Conservation (phyloP, 2,888 invertebrate genomes). For the Bellardia bayeri region DNA sequence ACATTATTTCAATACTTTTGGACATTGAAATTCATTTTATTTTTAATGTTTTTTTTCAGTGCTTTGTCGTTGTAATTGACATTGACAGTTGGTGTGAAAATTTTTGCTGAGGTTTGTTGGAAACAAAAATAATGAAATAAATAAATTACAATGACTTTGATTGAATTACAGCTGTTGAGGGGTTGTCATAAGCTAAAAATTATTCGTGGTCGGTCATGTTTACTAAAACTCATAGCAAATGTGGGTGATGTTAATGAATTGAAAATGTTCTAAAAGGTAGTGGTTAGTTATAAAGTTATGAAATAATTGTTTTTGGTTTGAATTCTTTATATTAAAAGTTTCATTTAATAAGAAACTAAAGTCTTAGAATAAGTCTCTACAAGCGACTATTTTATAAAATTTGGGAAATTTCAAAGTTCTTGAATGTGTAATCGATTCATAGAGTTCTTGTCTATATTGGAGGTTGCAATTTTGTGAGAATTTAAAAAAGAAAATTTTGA, state of each 20-base stretch:
- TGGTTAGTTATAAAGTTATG: too few relatives aligned
- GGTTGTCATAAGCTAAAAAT: not conserved
- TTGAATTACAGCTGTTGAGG: conserved; percentile 50
- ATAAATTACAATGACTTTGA: conserved; percentile 52
- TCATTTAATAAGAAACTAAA: too few relatives aligned
- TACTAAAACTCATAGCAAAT: not conserved
- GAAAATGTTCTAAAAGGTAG: not conserved
- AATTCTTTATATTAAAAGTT: too few relatives aligned
- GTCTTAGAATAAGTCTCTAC: too few relatives aligned
- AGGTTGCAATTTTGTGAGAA: too few relatives aligned
- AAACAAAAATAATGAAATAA: not conserved
- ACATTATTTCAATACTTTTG: conserved; percentile 52
- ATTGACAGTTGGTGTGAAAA: conserved; percentile 61
- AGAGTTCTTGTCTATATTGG: too few relatives aligned
- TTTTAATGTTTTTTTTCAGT: conserved; percentile 12
- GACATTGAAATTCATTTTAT: conserved; percentile 66
- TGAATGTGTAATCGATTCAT: too few relatives aligned
- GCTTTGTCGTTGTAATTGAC: conserved; percentile 39
- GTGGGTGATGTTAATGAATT: not conserved
- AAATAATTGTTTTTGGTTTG: too few relatives aligned
- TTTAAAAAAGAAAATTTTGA: too few relatives aligned
- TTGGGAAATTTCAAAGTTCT: too few relatives aligned
- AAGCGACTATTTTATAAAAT: too few relatives aligned
- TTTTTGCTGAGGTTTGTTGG: conserved; percentile 49
- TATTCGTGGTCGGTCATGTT: conserved; percentile 27